Base-by-base conservation (phyloP, 2,797 vertebrate genomes). In the Gorsachius magnificus region DNA sequence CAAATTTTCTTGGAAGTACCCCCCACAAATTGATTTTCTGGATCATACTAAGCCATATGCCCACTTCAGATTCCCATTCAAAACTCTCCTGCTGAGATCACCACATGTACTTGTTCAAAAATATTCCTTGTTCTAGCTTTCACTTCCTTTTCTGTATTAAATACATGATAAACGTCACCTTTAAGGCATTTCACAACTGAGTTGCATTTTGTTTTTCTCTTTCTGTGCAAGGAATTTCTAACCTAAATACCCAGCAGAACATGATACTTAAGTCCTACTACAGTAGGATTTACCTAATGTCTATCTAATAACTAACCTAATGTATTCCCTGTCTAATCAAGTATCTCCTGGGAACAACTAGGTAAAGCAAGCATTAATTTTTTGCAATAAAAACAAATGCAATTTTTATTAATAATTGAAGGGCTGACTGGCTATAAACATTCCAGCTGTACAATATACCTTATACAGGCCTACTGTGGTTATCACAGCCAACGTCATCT, bases 301-400 rank as follows among this genome's bases (percentile, higher is more conserved):
- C 41, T 43, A 43, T 16, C 15, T 43, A 43, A 43, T 43, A 43
- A 43, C 41, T 43, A 43, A 16, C 41, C 41, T 43, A 43, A 16
- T 43, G 41, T 43, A 43, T 43, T 43, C 22, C 14, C 9, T 45
- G 6, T 54, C 33, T 54, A 56, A 64, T 36, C 12, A 38, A 70
- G 82, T 35, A 45, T 13, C 6, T 25, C 58, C 57, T 8, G 13
- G 16, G 75, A 86, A 68, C 31, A 8, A 41, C 14, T 26, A 56
- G 56, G 12, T 19, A 64, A 35, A 22, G 22, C 2, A 48, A 70
- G 2, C 0, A 0, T 43, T 46, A 43, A 17, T 57, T 68, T 64
- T 82, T 77, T 20, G 35, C 9, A 77, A 69, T 24, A 24, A 50
- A 84, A 79, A 6, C 1, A 76, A 65, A 19, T 19, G 28, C 3